phyloP scores from a whole-genome alignment of 2,113 vertebrate genomes.

The Diphyllodes magnificus region DNA sequence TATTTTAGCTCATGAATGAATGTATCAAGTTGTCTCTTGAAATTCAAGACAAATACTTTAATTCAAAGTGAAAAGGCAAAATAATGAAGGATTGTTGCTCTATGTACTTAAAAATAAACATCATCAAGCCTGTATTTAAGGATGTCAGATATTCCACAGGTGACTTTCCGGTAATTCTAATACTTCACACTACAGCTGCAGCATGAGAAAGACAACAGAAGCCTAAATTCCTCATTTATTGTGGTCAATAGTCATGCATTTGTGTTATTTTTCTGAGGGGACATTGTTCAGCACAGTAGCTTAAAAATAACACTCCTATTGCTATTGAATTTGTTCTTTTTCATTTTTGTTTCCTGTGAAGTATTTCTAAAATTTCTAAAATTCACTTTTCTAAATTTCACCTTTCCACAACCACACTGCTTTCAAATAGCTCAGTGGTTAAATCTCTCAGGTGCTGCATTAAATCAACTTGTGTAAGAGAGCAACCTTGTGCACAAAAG shows the following conservation, averaged over 20 bases:
- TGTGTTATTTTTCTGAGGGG: neutral
- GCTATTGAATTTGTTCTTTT: neutral
- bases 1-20: constrained; percentile 41
- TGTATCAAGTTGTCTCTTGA: neutral
- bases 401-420: neutral
- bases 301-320: constrained; percentile 6
- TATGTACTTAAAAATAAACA: constrained; percentile 9
- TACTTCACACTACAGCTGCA: neutral
- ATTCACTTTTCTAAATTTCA: neutral
- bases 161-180: neutral
- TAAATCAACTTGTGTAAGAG: neutral
- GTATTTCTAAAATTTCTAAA: neutral
- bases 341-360: neutral
- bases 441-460: neutral
- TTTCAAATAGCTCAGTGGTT: neutral
- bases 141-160: neutral
- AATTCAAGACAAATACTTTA: constrained; percentile 19
- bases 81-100: neutral
- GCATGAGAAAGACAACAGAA: neutral
- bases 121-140: neutral
- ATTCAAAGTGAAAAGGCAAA: constrained; percentile 12
- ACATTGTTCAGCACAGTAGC: neutral
- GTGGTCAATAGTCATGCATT: neutral
- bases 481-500: neutral
- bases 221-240: neutral